Conservation (phyloP, 1,140 invertebrate species). For the Listronotus oregonensis region DNA sequence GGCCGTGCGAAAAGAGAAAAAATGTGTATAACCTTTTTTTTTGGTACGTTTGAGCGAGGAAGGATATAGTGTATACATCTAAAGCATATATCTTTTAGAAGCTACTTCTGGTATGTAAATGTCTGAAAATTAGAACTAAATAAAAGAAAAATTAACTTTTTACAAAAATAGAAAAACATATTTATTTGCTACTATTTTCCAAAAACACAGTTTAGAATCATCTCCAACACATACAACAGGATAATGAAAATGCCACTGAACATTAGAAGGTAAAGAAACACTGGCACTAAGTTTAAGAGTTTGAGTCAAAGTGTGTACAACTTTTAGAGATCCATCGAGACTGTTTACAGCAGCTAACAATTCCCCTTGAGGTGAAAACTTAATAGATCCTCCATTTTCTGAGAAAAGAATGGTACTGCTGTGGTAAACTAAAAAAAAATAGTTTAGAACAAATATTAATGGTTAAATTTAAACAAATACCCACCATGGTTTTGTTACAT, state of each 20-base stretch:
- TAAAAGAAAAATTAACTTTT: no score
- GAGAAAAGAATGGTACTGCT: conserved; percentile 62
- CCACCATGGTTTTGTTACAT: conserved; percentile 65
- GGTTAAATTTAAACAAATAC: background rate
- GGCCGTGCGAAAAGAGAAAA: no score
- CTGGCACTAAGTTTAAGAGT: conserved; percentile 60
- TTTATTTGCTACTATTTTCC: conserved; percentile 66
- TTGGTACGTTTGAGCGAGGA: no score
- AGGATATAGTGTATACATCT: no score
- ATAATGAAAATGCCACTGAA: conserved; percentile 67
- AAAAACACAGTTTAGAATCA: conserved; percentile 66
- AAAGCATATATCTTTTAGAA: no score
- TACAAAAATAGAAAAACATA: background rate
- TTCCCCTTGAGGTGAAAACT: conserved; percentile 62
- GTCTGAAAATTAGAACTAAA: no score
- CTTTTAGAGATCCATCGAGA: conserved; percentile 64
- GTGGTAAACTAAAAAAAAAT: conserved; percentile 58
- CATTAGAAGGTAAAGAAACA: conserved; percentile 62
- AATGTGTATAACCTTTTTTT: no score
- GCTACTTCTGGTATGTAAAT: no score
- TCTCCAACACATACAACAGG: conserved; percentile 66
- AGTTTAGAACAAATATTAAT: background rate
- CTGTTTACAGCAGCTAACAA: conserved; percentile 65
- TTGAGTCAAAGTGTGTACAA: conserved; percentile 63
- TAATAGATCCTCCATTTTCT: conserved; percentile 62